These are phyloP conservation scores for Cherax quadricarinatus DNA, from an alignment of 1,140 invertebrate species.

Conservation along the genomic window DNA sequence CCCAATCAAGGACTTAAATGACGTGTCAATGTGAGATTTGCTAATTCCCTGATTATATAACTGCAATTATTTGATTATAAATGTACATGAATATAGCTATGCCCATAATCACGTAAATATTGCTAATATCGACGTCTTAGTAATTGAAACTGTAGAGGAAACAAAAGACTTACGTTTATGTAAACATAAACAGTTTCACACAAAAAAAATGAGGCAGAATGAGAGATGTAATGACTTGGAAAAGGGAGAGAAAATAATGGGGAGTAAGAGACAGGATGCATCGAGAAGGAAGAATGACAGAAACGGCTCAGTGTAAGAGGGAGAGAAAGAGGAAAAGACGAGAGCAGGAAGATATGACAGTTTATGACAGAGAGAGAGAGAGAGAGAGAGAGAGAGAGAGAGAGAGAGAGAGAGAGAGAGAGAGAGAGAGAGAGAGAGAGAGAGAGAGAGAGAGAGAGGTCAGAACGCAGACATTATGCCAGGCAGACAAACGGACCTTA, in stretches of 20 bases:
- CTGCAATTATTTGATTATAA: no score
- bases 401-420: not conserved
- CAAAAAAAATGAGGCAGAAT: no score
- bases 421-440: not conserved
- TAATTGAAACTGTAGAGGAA: no score
- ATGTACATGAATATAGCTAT: no score
- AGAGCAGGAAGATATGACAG: not conserved
- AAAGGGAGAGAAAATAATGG: not conserved
- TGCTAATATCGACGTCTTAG: no score
- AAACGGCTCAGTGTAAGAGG: not conserved
- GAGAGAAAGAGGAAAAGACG: not conserved
- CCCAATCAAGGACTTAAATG: no score
- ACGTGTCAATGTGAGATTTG: no score
- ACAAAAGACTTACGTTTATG: no score
- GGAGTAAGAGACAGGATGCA: not conserved
- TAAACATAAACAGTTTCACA: no score
- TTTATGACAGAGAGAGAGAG: not conserved
- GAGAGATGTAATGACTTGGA: not conserved
- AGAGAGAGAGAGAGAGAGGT: not conserved
- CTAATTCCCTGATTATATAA: no score
- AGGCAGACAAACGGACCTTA: not conserved
- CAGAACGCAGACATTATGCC: not conserved
- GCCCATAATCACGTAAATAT: no score
- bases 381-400: not conserved
- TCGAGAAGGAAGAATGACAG: no score